Base-by-base conservation (phyloP, 2,113 vertebrate species). In the Passer domesticus region DNA sequence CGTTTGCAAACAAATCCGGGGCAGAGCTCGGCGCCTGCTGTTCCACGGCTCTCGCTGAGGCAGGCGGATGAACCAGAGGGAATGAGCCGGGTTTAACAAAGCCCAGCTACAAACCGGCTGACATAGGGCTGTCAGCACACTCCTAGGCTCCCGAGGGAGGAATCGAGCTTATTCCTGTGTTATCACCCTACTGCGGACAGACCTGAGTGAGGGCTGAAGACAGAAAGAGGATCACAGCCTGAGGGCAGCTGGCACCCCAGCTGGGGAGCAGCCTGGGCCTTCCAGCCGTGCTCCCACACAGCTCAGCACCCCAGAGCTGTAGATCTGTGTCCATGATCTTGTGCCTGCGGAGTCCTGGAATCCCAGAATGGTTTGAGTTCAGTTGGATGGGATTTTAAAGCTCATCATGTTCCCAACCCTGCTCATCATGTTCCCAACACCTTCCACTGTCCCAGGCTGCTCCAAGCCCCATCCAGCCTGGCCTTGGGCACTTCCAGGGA, bases 1-100 rank as follows among this genome's bases (percentile, higher is more conserved):
- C 88, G 46, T 94, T 79, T 43, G 81, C 92, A 94, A 95, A 93
- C 83, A 95, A 93, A 88, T 90, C n/a, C 55, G 28, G 59, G 10
- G n/a, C 79, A 76, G 79, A 67, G 68, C 67, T 77, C 15, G 9
- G 28, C 53, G 31, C 78, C 53, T 49, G 74, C 90, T 76, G 70
- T 52, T 60, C 73, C 60, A 58, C 62, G 82, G 78, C 59, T 76
- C 76, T 31, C 41, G 7, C 20, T 33, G 11, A 64, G 82, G 5
- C 12, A 13, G 68, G 37, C 35, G 20, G 62, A 94, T 10, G 44
- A 90, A 62, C 23, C 24, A 9, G 30, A 53, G 72, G 50, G 4
- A 55, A 30, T 69, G n/a, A 83, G 44, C 62, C 35, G 13, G 28
- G 67, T 66, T 88, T 83, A 62, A 74, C 41, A 64, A 73, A 85